These are phyloP conservation scores for Atrichornis clamosus DNA, from an alignment of 2,113 vertebrate genomes.

Conservation along the genomic window DNA sequence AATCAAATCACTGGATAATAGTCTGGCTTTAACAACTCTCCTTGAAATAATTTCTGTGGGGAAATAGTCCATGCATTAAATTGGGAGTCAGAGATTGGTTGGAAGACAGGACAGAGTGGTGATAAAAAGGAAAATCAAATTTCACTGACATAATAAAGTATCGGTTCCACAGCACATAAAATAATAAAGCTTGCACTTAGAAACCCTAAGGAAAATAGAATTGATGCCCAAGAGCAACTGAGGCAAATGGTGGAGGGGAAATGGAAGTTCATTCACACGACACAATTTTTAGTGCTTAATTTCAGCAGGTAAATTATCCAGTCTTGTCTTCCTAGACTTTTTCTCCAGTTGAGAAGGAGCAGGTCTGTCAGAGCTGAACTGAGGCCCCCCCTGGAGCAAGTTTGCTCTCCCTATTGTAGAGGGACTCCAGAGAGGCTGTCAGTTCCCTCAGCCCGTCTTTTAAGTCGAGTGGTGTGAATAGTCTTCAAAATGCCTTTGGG, in stretches of 20 bases:
- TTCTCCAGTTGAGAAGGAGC: not conserved
- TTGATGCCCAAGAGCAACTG: not conserved
- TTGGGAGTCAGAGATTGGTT: not conserved
- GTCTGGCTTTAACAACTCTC: not conserved
- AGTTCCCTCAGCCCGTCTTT: not conserved
- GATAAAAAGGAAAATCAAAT: not conserved
- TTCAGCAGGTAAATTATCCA: not conserved
- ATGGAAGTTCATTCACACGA: not conserved
- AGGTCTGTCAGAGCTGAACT: not conserved
- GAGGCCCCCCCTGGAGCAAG: not conserved
- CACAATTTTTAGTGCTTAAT: not conserved
- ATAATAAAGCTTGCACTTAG: not conserved
- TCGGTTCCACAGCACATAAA: not conserved
- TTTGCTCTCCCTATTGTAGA: not conserved
- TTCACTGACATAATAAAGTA: not conserved
- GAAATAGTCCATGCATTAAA: not conserved
- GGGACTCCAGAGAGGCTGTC: not conserved
- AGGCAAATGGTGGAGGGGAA: not conserved
- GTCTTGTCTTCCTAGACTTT: not conserved
- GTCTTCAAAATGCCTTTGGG: constrained; percentile 49
- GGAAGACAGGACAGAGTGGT: not conserved
- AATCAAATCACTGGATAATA: not conserved
- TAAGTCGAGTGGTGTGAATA: constrained; percentile 30
- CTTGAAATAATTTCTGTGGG: not conserved
- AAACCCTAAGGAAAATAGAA: not conserved